These are phyloP conservation scores for Mustelus asterias DNA, from an alignment of 2,113 vertebrate species.

Conservation along the genomic window DNA sequence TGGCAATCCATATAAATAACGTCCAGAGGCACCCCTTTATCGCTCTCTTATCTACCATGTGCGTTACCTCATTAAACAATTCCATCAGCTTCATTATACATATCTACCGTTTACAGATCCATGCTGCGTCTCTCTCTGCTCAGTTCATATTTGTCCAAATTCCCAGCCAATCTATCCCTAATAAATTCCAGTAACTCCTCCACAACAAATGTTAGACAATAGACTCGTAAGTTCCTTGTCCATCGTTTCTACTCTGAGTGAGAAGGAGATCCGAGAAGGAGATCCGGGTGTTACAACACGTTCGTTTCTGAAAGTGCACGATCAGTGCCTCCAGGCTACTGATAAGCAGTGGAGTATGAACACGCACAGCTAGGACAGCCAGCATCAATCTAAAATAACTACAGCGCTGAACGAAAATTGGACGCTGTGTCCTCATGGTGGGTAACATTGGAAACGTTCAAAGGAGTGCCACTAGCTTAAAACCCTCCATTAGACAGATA, in stretches of 20 bases:
- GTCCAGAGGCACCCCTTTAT: not conserved
- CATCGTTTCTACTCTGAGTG: not conserved
- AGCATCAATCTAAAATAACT: not conserved
- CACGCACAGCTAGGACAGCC: not conserved
- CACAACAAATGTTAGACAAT: not conserved
- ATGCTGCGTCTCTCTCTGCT: not conserved
- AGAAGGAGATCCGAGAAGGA: not conserved
- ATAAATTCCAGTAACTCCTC: not conserved
- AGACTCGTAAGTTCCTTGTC: not conserved
- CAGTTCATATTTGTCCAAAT: not conserved
- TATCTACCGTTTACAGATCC: not conserved
- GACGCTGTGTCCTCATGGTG: not conserved
- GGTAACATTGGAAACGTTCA: not conserved
- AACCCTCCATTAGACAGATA: not conserved
- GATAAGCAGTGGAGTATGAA: not conserved
- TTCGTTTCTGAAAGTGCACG: not conserved
- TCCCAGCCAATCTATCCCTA: not conserved
- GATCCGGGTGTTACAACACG: not conserved
- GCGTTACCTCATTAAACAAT: not conserved
- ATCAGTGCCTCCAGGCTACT: not conserved
- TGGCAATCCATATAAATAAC: not conserved
- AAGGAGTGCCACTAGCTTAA: too few relatives aligned
- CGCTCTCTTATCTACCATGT: not conserved
- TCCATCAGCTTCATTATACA: not conserved
- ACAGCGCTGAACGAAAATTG: not conserved